Base-by-base conservation (phyloP, 2,797 vertebrate species). In the Aeoliscus strigatus region DNA sequence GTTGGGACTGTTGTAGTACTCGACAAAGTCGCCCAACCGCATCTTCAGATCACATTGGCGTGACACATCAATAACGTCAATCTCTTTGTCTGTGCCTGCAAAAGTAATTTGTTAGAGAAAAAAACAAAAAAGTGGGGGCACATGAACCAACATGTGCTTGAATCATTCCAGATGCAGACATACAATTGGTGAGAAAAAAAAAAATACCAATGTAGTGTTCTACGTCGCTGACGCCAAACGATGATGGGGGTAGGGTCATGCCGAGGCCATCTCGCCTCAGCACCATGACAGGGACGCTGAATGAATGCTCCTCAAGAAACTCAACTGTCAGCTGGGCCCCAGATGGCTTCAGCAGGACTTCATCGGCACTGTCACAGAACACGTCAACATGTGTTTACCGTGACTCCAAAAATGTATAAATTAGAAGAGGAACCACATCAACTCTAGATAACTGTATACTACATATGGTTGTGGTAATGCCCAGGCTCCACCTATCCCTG, bases 271-370 rank as follows among this genome's bases (percentile, higher is more conserved):
- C 93, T 30, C 93, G 91, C 57, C 91, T 89, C 54, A 92, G 73
- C 14, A 97, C 93, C 74, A 96, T 77, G 48, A 97, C 93, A 18
- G 94, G 94, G 35, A 94, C 92, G 32, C 92, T 96, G 78, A 97
- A 97, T 9, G 91, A 94, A 71, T 93, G 94, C 75, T 97, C 93
- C 73, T 95, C 93, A 40, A 97, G 82, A 69, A 93, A 97, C 65
- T 97, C 93, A 28, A 96, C 94, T 0, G 94, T 96, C 52, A 97
- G 81, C 77, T 96, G 94, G 39, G 87, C 84, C 13, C 93, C 94
- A 1, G 90, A 91, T 0, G 93, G 92, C 66, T 93, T 91, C 43
- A 96, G 70, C 49, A 96, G 81, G 50, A 97, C 90, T 73, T 96
- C 92, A 43, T 96, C 94, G 32, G 94, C 93, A 66, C 94, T 96